Conservation (phyloP, 2,888 invertebrate species). For the Dendrolimus pini region DNA sequence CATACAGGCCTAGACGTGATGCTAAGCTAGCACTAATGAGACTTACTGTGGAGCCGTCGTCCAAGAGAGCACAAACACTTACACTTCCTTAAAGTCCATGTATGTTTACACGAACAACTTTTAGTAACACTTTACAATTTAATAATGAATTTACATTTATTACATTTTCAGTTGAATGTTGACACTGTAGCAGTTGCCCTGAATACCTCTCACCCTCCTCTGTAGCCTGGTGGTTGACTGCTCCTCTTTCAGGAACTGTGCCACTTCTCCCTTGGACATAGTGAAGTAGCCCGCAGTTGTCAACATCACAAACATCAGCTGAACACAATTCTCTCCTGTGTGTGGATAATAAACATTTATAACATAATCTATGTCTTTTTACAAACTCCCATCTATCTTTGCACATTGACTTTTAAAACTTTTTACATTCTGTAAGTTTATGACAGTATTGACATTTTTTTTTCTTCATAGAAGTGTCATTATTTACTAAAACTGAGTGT, state of each 20-base stretch:
- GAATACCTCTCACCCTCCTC: neutral
- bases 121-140: slow-evolving; percentile 11
- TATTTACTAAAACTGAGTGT: slow-evolving; percentile 1
- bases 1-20: slow-evolving; percentile 12
- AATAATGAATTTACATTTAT: slow-evolving; percentile 2
- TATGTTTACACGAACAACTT: slow-evolving; percentile 15
- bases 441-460: slow-evolving; percentile 11
- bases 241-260: too few relatives aligned
- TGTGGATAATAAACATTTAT: neutral
- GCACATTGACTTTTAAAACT: slow-evolving; percentile 14
- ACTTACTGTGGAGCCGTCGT: slow-evolving; percentile 21
- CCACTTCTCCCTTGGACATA: neutral
- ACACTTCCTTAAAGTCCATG: slow-evolving; percentile 15
- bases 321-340: neutral
- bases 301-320: neutral
- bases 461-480: neutral
- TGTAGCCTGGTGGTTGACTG: neutral
- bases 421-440: slow-evolving; percentile 10
- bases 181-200: too few relatives aligned
- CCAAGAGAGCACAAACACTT: slow-evolving; percentile 14
- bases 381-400: neutral
- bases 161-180: slow-evolving; percentile 2
- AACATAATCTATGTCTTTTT: neutral
- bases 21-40: slow-evolving; percentile 14
- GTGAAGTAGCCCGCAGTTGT: slow-evolving; percentile 13